These are phyloP conservation scores for Crematogaster levior DNA, from an alignment of 2,888 invertebrate species.

Conservation along the genomic window DNA sequence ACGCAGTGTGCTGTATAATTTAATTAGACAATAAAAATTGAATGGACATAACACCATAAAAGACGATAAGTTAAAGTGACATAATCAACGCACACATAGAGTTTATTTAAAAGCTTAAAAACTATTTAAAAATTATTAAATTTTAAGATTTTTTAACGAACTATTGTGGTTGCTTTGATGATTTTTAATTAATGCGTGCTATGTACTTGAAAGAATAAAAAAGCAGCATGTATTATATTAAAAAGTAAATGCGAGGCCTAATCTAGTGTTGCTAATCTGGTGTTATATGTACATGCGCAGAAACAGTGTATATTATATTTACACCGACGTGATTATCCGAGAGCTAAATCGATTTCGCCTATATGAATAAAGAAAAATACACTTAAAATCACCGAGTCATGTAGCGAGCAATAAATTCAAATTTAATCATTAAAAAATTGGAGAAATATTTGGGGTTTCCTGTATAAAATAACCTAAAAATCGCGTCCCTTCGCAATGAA, in stretches of 20 bases:
- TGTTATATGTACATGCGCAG: not conserved
- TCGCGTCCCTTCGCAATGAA: not conserved
- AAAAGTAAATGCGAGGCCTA: constrained; percentile 2
- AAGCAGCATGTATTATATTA: not conserved
- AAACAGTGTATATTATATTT: constrained; percentile 13
- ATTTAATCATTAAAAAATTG: not conserved
- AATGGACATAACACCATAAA: constrained; percentile 8
- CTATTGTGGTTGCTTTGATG: not conserved
- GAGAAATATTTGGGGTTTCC: not conserved
- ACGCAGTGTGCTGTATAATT: constrained; percentile 44
- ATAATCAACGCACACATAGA: not conserved
- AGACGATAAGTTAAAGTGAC: not conserved
- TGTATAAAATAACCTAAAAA: not conserved
- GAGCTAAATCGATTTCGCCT: constrained; percentile 14
- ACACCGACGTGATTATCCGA: not conserved
- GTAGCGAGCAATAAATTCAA: not conserved
- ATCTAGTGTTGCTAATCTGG: not conserved
- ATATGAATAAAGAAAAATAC: constrained; percentile 1
- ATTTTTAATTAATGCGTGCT: not conserved
- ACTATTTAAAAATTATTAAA: not conserved
- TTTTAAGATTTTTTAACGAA: not conserved
- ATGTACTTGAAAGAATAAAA: not conserved
- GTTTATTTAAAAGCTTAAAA: not conserved
- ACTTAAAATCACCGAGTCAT: not conserved
- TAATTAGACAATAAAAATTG: constrained; percentile 36